phyloP scores from a whole-genome alignment of 2,797 vertebrate species.

The Glossophaga mutica region DNA sequence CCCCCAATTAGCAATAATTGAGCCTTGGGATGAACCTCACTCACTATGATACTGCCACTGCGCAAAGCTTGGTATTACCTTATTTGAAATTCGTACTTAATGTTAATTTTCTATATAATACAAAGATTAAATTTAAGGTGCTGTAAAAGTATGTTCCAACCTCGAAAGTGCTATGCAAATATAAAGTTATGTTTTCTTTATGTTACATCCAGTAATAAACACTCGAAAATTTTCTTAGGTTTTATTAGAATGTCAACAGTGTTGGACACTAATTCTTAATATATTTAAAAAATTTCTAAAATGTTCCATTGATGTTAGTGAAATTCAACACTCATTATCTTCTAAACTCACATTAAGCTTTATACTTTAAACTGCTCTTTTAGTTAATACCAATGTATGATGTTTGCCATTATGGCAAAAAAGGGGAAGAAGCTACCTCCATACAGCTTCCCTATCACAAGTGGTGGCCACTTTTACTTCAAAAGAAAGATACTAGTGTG shows the following conservation, averaged over 20 bases:
- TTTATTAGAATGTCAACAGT: not conserved
- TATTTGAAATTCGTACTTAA: constrained; percentile 2
- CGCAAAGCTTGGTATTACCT: not conserved
- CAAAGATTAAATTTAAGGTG: not conserved
- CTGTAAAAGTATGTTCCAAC: not conserved
- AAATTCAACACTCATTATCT: not conserved
- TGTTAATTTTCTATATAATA: not conserved
- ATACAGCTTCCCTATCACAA: not conserved
- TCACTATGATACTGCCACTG: not conserved
- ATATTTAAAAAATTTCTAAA: not conserved
- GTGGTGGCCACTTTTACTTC: not conserved
- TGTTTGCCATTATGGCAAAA: not conserved
- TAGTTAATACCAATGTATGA: not conserved
- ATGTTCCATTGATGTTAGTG: not conserved
- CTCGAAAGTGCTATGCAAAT: not conserved
- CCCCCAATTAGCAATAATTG: not conserved
- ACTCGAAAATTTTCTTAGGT: not conserved
- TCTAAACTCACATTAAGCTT: not conserved
- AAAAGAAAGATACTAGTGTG: not conserved
- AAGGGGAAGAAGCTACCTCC: not conserved
- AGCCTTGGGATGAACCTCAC: not conserved
- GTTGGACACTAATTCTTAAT: not conserved
- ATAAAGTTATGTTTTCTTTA: not conserved
- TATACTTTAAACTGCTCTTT: not conserved
- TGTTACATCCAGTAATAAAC: not conserved